Conservation (phyloP, 2,113 vertebrate species). For the Lasiurus borealis region DNA sequence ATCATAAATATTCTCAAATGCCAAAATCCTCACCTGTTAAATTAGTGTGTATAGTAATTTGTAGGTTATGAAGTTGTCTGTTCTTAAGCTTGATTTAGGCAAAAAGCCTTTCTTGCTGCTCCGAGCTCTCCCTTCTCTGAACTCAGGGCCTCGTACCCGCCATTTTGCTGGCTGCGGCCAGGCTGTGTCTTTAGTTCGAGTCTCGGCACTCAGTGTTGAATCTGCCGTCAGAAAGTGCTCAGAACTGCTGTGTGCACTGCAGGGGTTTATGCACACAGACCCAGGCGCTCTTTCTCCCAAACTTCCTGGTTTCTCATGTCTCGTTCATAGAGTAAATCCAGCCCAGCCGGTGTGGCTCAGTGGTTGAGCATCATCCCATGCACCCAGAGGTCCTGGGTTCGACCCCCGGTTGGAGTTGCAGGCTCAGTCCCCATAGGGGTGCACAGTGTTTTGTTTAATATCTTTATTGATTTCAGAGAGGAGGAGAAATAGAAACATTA, state of each 20-base stretch:
- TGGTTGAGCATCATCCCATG: no score
- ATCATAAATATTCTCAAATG: background rate
- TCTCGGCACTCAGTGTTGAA: no score
- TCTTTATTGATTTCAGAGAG: no score
- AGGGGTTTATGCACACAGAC: background rate
- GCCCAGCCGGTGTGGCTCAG: no score
- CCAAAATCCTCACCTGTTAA: background rate
- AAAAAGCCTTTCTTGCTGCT: background rate
- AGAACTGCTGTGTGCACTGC: background rate
- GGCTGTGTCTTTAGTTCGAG: background rate
- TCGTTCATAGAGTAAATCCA: background rate
- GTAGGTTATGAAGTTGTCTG: background rate
- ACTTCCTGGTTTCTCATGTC: background rate
- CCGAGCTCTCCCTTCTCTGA: background rate
- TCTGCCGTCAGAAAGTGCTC: no score
- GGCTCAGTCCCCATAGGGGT: no score
- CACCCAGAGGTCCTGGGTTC: no score
- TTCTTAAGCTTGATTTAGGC: background rate
- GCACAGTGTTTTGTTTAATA: no score
- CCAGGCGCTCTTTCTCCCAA: background rate
- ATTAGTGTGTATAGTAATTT: constrained; percentile 26
- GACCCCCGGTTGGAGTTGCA: no score
- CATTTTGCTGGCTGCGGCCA: background rate
- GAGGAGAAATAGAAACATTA: no score
- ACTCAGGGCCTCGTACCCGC: background rate